Conservation (phyloP, 2,113 vertebrate genomes). For the Mirounga angustirostris region DNA sequence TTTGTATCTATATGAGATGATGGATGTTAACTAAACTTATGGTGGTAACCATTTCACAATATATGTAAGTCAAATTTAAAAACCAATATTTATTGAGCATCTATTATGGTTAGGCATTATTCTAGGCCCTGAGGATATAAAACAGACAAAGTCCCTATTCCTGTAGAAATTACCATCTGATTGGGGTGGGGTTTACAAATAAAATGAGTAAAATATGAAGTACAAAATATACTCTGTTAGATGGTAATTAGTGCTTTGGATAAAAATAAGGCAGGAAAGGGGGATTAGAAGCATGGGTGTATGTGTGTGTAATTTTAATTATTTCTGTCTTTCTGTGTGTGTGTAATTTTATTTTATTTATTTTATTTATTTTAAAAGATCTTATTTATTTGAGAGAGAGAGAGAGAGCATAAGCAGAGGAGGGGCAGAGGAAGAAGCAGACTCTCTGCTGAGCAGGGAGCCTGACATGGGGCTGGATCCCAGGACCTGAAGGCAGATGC, state of each 20-base stretch:
- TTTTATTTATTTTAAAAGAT: background rate
- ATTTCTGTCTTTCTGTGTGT: background rate
- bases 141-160: background rate
- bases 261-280: background rate
- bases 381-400: background rate
- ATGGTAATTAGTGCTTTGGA: background rate
- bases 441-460: no score
- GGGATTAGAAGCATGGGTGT: background rate
- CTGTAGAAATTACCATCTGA: background rate
- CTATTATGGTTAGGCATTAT: background rate
- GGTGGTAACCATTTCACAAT: background rate
- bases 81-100: background rate
- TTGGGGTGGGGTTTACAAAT: background rate
- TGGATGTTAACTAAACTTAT: background rate
- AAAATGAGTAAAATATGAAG: background rate
- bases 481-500: background rate
- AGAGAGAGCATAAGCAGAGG: background rate
- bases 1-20: background rate
- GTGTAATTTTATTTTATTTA: background rate
- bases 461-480: background rate
- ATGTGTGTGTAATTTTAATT: background rate
- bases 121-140: background rate
- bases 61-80: background rate
- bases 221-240: background rate
- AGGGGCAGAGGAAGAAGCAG: background rate